phyloP scores from a whole-genome alignment of 1,140 invertebrate genomes.

The Cepaea nemoralis region DNA sequence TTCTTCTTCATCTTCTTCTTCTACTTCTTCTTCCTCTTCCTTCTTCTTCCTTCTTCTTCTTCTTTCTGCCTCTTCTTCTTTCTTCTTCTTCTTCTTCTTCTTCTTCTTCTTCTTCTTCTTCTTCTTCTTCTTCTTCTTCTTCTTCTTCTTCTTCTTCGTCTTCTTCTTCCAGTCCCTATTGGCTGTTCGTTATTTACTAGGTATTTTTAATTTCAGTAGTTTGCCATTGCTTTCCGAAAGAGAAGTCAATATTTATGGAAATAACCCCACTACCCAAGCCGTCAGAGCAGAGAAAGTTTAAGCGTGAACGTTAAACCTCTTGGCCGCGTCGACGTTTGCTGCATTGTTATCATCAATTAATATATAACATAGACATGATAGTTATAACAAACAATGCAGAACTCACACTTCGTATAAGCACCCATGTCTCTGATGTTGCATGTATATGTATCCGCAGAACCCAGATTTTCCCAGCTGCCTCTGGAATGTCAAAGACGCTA shows the following conservation, averaged over 20 bases:
- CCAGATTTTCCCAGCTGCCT: neutral
- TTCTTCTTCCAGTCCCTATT: neutral
- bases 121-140: conserved; percentile 9
- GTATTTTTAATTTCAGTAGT: too few species aligned
- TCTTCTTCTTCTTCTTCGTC: neutral
- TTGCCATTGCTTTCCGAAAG: too few species aligned
- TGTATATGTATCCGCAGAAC: neutral
- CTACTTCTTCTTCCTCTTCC: neutral
- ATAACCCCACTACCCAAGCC: too few species aligned
- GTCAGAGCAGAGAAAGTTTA: too few species aligned
- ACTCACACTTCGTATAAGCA: conserved; percentile 12
- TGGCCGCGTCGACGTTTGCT: too few species aligned
- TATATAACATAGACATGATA: too few species aligned
- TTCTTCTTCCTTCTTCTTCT: too few species aligned
- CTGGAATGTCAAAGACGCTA: neutral
- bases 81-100: neutral
- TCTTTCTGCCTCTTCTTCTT: neutral
- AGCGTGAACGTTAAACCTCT: too few species aligned
- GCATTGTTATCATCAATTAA: too few species aligned
- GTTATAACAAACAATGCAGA: too few species aligned
- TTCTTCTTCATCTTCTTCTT: neutral
- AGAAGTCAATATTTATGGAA: too few species aligned
- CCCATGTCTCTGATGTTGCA: neutral
- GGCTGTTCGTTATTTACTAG: too few species aligned
- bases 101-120: neutral